Base-by-base conservation (phyloP, 1,140 invertebrate species). In the Micrasema minimum region DNA sequence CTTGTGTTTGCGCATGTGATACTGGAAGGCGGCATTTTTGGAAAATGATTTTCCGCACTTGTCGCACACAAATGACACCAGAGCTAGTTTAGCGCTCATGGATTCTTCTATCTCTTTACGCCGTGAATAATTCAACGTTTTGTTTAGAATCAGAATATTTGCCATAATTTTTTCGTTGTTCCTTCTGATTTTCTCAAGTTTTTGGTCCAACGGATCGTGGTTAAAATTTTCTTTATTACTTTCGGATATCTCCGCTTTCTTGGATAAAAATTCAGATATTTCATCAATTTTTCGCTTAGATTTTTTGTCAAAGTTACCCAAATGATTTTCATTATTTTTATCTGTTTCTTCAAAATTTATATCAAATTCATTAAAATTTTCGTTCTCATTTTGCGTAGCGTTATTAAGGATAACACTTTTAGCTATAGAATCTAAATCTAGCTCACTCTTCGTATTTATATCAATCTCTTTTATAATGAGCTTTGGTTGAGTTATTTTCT, bases 131-230 rank as follows among this genome's bases (percentile, higher is more conserved):
- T 80, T 80, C 51, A 83, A 72, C 7, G 80, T 81, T 35, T 57
- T 80, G 61, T 83, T 83, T 0, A 85, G 74, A 72, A 83, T 81
- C 22, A 81, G 79, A 41, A 83, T 83, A 69, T 84, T 85, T 77
- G 82, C 79, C 80, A 82, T 82, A 26, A 83, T 84, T 22, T 77
- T 76, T 31, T 79, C 80, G 72, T 85, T 85, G 65, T 82, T 83
- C 72, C 82, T 78, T 69, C 82, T 82, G 12, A 84, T 82, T 71
- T 79, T 85, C 71, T 83, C 79, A 43, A 85, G 71, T 66, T 80
- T 81, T 62, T 82, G 77, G 74, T 85, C 81, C 20, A 84, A 72
- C n/a, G 79, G 79, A 74, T 79, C 79, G 9, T 73, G 14, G 43
- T 57, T 51, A 14, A 43, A 16, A 4, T 22, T 26, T 18, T 65